Evolutionary conservation across 2,113 vertebrate species (phyloP).

Genomic region (Salvator merianae): DNA sequence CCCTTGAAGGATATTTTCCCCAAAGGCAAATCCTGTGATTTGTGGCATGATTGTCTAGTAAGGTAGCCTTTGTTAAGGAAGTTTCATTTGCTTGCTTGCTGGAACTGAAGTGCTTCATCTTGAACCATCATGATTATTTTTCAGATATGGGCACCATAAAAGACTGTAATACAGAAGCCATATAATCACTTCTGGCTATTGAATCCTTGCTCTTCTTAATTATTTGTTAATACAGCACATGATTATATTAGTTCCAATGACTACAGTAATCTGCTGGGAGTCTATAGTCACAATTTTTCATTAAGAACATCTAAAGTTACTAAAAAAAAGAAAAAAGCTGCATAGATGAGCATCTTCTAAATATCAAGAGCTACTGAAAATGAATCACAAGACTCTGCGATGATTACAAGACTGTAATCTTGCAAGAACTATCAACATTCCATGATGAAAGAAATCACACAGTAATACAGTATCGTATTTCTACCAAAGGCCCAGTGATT

Average conservation of each 20-base stretch:
- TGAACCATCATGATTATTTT: neutral
- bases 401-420: neutral
- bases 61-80: neutral
- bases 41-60: neutral
- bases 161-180: neutral
- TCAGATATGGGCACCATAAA: neutral
- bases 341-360: neutral
- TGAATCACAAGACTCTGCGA: neutral
- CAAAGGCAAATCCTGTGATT: neutral
- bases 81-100: neutral
- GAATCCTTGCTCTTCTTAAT: constrained; percentile 17
- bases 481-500: neutral
- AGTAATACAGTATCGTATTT: neutral
- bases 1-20: neutral
- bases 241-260: constrained; percentile 16
- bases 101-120: neutral
- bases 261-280: neutral
- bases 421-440: neutral
- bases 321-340: neutral
- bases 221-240: constrained; percentile 18
- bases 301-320: neutral
- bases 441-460: neutral
- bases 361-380: neutral
- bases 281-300: neutral
- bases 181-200: constrained; percentile 3